phyloP scores from a whole-genome alignment of 2,113 vertebrate species.

The Prochilodus magdalenae region DNA sequence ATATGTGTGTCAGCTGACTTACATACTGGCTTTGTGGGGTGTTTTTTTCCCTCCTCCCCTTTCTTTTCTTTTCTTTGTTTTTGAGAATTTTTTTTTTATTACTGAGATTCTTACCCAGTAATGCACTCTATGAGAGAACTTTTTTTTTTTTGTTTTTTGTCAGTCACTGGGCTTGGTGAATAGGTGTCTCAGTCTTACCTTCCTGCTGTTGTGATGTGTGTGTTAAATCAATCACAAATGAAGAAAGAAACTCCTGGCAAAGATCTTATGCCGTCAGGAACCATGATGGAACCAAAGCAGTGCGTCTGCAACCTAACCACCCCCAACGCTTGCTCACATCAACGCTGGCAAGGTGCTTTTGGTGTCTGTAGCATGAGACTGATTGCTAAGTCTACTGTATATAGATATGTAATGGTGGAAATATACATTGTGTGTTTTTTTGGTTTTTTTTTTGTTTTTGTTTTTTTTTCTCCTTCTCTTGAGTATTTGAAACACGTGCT shows the following conservation, averaged over 20 bases:
- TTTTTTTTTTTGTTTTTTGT: not conserved
- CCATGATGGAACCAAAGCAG: constrained; percentile 46
- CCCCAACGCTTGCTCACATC: constrained; percentile 23
- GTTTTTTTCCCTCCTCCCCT: not conserved
- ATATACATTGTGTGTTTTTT: not conserved
- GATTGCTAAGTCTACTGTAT: constrained; percentile 37
- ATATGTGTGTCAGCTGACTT: not conserved
- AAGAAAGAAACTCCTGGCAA: constrained; percentile 8
- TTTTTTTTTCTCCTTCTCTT: too few relatives aligned
- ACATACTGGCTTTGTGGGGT: not conserved
- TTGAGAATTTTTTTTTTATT: constrained; percentile 3
- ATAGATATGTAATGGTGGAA: not conserved
- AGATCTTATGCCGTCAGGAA: constrained; percentile 7
- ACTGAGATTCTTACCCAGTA: constrained; percentile 12
- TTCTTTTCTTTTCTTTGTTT: not conserved
- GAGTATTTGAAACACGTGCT: constrained; percentile 6
- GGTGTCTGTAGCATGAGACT: constrained; percentile 47
- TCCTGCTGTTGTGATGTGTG: constrained; percentile 3
- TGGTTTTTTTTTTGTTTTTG: not conserved
- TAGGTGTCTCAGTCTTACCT: constrained; percentile 14
- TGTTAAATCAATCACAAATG: constrained; percentile 18
- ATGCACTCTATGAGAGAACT: not conserved
- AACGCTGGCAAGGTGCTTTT: constrained; percentile 42
- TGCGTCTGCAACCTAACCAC: not conserved
- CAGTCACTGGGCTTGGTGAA: constrained; percentile 1